phyloP scores from a whole-genome alignment of 2,888 invertebrate genomes.

The Oscheius sp. region DNA sequence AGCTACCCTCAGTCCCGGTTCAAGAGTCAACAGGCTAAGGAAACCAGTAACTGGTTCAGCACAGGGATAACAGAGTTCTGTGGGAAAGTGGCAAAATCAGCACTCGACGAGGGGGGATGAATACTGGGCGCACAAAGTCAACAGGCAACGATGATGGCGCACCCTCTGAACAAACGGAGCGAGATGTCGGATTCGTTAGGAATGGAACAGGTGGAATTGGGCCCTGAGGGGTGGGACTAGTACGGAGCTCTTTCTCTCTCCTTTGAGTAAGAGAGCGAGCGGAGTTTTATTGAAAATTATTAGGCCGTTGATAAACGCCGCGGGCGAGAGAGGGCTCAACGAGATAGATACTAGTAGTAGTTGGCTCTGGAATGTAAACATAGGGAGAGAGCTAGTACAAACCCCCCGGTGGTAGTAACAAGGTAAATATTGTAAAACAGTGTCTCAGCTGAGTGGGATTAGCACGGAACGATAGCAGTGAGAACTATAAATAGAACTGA shows the following conservation, averaged over 20 bases:
- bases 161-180: slow-evolving; percentile 24
- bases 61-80: not conserved
- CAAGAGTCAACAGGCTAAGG: not conserved
- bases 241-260: not conserved
- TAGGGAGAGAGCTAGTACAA: not conserved
- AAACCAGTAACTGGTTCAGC: too few species aligned
- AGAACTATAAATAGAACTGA: not conserved
- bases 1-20: too few species aligned
- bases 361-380: not conserved
- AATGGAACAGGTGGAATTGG: not conserved
- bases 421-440: too few species aligned
- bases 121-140: slow-evolving; percentile 17
- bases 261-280: not conserved
- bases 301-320: slow-evolving; percentile 27
- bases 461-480: too few species aligned
- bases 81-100: slow-evolving; percentile 28
- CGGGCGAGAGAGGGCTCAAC: slow-evolving; percentile 15
- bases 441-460: too few species aligned
- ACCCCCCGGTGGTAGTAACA: not conserved
- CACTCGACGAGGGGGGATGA: slow-evolving; percentile 19
- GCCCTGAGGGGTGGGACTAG: slow-evolving; percentile 15
- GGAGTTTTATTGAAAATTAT: slow-evolving; percentile 27
- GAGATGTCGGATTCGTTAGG: not conserved
- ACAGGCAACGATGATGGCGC: slow-evolving; percentile 19
- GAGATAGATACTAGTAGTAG: slow-evolving; percentile 2